A percentile compares a stretch with the other conserved stretches of the same genome.
Conservation (phyloP, 2,113 vertebrate species). For the Pao palembangensis region DNA sequence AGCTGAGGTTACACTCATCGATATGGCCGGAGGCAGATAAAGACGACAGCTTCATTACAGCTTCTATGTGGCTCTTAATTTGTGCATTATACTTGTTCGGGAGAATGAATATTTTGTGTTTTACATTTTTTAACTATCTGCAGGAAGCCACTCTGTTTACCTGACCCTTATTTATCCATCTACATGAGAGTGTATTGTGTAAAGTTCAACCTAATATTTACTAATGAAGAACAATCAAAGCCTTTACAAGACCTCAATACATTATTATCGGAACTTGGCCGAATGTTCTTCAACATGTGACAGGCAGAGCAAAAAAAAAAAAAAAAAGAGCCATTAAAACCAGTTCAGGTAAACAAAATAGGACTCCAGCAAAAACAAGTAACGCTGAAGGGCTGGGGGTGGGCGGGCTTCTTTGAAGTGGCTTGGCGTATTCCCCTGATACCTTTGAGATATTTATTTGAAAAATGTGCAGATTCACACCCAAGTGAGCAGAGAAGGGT, state of each 20-base stretch:
- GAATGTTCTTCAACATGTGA: constrained; percentile 63
- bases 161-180: too few relatives aligned
- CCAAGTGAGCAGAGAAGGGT: constrained; percentile 63
- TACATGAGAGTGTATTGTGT: too few relatives aligned
- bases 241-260: constrained; percentile 34
- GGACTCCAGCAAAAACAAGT: constrained; percentile 67
- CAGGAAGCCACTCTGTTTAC: too few relatives aligned
- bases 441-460: constrained; percentile 69
- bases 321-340: constrained; percentile 68
- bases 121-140: too few relatives aligned
- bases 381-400: constrained; percentile 44
- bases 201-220: too few relatives aligned
- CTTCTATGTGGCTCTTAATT: not conserved
- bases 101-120: too few relatives aligned
- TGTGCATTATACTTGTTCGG: not conserved
- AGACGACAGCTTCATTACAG: not conserved
- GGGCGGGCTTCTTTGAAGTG: constrained; percentile 69
- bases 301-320: constrained; percentile 52
- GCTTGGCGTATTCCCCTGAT: constrained; percentile 68
- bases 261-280: constrained; percentile 56
- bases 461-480: constrained; percentile 71
- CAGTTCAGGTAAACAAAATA: constrained; percentile 74
- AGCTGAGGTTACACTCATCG: constrained; percentile 37
- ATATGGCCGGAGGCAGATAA: constrained; percentile 30
- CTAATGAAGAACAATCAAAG: constrained; percentile 38